Evolutionary conservation across 2,113 vertebrate species (phyloP).

Genomic region (Lamprologus tigripictilis): DNA sequence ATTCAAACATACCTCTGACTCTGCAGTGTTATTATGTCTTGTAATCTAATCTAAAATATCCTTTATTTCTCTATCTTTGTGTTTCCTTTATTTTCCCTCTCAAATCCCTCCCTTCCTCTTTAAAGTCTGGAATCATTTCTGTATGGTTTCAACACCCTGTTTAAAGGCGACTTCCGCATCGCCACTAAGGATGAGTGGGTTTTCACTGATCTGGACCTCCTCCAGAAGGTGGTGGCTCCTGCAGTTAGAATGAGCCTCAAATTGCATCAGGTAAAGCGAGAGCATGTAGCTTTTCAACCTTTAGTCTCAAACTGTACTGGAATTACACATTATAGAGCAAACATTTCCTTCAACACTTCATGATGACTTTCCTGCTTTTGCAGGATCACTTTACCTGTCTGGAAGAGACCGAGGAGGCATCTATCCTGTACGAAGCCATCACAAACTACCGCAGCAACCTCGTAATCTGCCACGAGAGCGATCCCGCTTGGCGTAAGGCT

Average conservation of each 20-base stretch:
- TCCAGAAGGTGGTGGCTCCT: constrained; percentile 91
- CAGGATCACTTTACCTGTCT: constrained; percentile 98
- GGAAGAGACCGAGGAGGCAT: constrained; percentile 91
- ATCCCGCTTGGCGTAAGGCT: constrained; percentile 89
- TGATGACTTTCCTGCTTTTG: not conserved
- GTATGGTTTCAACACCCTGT: constrained; percentile 89
- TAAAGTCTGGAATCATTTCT: constrained; percentile 88
- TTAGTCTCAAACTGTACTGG: not conserved
- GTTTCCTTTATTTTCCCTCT: not conserved
- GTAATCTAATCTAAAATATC: not conserved
- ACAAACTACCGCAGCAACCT: constrained; percentile 84
- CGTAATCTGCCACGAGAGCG: constrained; percentile 94
- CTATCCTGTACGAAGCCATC: constrained; percentile 86
- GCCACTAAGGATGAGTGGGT: constrained; percentile 93
- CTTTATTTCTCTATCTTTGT: not conserved
- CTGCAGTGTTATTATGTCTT: not conserved
- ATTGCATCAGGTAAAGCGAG: constrained; percentile 82
- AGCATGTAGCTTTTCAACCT: not conserved
- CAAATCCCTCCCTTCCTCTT: not conserved
- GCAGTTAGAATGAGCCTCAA: constrained; percentile 96
- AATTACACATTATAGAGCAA: not conserved
- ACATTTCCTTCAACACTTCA: not conserved
- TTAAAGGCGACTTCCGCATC: constrained; percentile 95
- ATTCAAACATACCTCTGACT: not conserved
- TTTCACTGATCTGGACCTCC: constrained; percentile 90